A percentile compares a stretch with the other conserved stretches of the same genome.
Evolutionary conservation across 1,140 invertebrate genomes (phyloP).

Genomic region (Brachionus rotundiformis): DNA sequence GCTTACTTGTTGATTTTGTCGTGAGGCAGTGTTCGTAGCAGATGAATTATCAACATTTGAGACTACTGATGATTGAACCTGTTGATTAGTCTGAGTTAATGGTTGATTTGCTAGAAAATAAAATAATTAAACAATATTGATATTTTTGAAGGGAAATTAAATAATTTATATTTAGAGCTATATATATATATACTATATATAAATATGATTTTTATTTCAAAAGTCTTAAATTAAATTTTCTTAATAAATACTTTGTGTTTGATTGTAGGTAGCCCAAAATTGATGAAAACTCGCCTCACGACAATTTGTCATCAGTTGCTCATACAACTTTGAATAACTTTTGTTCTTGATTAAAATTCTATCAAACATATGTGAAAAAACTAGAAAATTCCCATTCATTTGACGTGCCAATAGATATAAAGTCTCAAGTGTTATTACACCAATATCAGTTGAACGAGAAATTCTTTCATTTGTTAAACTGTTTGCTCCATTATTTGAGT

Average conservation of each 20-base stretch:
- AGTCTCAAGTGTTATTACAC: constrained; percentile 17
- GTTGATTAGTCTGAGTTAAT: neutral
- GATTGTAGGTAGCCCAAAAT: constrained; percentile 5
- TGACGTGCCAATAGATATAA: constrained; percentile 27
- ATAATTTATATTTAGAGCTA: neutral
- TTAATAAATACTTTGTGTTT: neutral
- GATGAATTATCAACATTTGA: neutral
- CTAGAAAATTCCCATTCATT: constrained; percentile 35
- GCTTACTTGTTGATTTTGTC: constrained; percentile 22
- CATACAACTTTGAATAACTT: constrained; percentile 45
- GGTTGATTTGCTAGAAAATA: neutral
- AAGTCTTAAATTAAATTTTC: neutral
- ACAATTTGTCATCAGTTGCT: constrained; percentile 39
- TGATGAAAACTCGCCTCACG: constrained; percentile 37
- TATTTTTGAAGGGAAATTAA: neutral
- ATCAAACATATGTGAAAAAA: constrained; percentile 48
- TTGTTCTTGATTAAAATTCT: constrained; percentile 46
- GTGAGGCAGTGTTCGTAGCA: neutral
- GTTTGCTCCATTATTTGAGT: neutral
- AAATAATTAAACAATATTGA: neutral
- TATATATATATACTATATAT: neutral
- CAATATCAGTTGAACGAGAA: neutral
- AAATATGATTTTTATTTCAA: too few relatives aligned
- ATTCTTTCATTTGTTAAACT: constrained; percentile 35
- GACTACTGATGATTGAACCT: neutral